A percentile compares a stretch with the other conserved stretches of the same genome.
Conservation (phyloP, 2,888 invertebrate species). For the Galerucella nymphaeae region DNA sequence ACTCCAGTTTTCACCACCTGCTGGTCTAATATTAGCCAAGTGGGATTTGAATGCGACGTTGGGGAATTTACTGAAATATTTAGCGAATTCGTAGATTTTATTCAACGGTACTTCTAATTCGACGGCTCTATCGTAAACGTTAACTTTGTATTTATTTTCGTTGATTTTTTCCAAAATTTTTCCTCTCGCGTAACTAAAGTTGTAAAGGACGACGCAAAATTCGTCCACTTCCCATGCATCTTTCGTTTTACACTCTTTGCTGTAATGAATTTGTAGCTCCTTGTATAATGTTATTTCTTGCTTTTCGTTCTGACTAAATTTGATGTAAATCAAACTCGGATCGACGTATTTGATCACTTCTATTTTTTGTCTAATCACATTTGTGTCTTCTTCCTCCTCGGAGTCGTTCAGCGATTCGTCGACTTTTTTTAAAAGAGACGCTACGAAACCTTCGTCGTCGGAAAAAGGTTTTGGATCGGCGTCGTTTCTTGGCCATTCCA, state of each 20-base stretch:
- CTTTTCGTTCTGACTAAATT: conserved; percentile 60
- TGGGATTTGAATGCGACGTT: conserved; percentile 75
- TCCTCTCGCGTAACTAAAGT: conserved; percentile 72
- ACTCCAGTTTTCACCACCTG: conserved; percentile 74
- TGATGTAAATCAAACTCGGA: conserved; percentile 60
- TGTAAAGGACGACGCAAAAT: conserved; percentile 65
- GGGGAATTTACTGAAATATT: conserved; percentile 66
- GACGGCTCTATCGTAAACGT: conserved; percentile 75
- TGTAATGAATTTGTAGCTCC: conserved; percentile 53
- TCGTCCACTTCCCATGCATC: conserved; percentile 50
- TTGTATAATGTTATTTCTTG: conserved; percentile 47
- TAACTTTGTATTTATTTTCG: conserved; percentile 67
- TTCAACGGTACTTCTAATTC: conserved; percentile 61
- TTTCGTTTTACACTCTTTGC: conserved; percentile 38
- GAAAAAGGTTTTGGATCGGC: conserved; percentile 23
- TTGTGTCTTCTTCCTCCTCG: conserved; percentile 44
- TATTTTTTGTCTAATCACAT: conserved; percentile 47
- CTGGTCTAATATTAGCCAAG: conserved; percentile 76
- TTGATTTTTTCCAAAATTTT: conserved; percentile 65
- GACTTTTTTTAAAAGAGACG: conserved; percentile 46
- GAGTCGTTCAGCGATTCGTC: conserved; percentile 48
- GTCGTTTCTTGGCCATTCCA: conserved; percentile 63
- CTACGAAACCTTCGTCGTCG: conserved; percentile 48
- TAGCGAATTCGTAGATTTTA: conserved; percentile 43
- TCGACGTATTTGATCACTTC: conserved; percentile 53